Base-by-base conservation (phyloP, 2,888 invertebrate species). In the Helleia helle region DNA sequence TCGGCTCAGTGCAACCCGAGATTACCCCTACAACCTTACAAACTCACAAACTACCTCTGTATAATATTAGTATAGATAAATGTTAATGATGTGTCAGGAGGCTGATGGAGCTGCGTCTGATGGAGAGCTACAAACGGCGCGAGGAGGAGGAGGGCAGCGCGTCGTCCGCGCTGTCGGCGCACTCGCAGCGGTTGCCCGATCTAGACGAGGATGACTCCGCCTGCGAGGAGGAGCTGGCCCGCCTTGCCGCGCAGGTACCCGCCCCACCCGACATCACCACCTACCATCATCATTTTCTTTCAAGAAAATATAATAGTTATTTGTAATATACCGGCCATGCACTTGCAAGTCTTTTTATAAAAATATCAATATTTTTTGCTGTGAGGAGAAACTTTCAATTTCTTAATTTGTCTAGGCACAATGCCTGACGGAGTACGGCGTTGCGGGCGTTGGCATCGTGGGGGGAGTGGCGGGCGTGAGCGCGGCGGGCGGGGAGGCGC, bases 171-270 rank as follows among this genome's bases (percentile, higher is more conserved):
- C 91, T 95, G 84, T 96, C 95, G 47, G 95, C 93, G 55, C 96
- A 96, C 75, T 96, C 96, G 58, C 95, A 96, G 54, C 96, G 96
- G 70, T 91, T 96, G 89, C 95, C 95, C 0, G 96, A 97, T 71
- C 93, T 97, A 59, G 97, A 97, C 59, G 96, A 96, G 43, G 81
- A 83, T 41, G 94, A 95, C 59, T 94, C 94, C 5, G 93, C 91
- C 1, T 94, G 94, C 62, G 95, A 95, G 60, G 94, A 94, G 62
- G 94, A 93, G 62, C 71, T 93, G 25, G 93, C 91, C 0, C 88
- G 93, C 54, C 80, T 94, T 30, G 91, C 92, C 0, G 91, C 90
- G 36, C 90, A 90, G 71, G 88, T 89, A 54, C 7, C 8, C 7
- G 8, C 13, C 2, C 4, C 15, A 6, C 13, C 27, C 7, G 3